Percentiles rank a stretch among this genome's conserved stretches.
Evolutionary conservation across 2,797 vertebrate genomes (phyloP).

Genomic region (Stomatorhinus walkeri): DNA sequence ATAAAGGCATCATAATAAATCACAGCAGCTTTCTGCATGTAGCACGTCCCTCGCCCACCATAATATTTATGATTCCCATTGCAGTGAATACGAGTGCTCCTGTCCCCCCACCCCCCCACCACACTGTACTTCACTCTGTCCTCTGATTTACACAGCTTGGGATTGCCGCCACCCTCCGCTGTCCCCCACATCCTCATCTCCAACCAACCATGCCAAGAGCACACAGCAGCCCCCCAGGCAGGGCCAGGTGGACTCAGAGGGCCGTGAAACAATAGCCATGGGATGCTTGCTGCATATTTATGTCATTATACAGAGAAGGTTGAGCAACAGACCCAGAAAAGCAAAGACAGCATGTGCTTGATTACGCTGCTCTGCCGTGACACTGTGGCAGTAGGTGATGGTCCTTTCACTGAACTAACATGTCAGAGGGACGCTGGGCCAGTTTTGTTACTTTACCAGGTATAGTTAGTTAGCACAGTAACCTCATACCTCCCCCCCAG

Average conservation of each 20-base stretch:
- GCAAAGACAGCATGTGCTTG: background rate
- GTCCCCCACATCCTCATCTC: conserved; percentile 26
- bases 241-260: conserved; percentile 21
- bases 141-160: conserved; percentile 30
- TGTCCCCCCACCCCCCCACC: background rate
- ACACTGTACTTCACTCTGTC: conserved; percentile 17
- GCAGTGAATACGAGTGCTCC: background rate
- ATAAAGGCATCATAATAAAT: background rate
- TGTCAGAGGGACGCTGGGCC: background rate
- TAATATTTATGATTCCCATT: background rate
- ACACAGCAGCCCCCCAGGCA: conserved; percentile 34
- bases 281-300: background rate
- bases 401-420: background rate
- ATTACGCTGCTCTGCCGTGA: background rate
- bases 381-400: background rate
- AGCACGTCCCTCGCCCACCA: background rate
- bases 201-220: conserved; percentile 23
- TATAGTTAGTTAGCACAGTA: background rate
- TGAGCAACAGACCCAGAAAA: background rate
- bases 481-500: background rate
- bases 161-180: conserved; percentile 28
- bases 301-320: background rate
- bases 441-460: background rate
- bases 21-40: background rate
- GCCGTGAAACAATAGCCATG: background rate